Conservation (phyloP, 2,888 invertebrate genomes). For the Lucinisca nassula region DNA sequence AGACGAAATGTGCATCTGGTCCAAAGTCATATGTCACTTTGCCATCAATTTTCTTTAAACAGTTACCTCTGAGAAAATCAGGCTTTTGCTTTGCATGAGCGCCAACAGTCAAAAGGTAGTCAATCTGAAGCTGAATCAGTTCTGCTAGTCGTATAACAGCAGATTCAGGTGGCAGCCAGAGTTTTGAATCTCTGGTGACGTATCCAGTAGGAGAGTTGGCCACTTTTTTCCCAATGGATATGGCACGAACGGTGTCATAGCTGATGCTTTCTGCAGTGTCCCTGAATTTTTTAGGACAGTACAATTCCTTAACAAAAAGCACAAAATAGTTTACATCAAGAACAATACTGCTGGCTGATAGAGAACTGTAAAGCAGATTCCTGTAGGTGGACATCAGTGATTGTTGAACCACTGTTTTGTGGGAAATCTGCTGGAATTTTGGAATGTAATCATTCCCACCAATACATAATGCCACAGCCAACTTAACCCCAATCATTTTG, state of each 20-base stretch:
- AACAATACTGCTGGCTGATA: not conserved
- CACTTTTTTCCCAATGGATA: slow-evolving; percentile 1
- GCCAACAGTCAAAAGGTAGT: slow-evolving; percentile 9
- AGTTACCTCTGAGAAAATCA: not conserved
- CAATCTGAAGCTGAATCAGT: slow-evolving; percentile 9
- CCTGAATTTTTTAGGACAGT: not conserved
- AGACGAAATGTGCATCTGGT: not conserved
- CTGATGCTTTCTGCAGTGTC: not conserved
- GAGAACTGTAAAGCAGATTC: not conserved
- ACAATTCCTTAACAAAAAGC: not conserved
- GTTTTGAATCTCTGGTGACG: not conserved
- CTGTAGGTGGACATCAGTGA: not conserved
- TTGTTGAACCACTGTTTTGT: slow-evolving; percentile 6
- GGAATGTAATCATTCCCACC: slow-evolving; percentile 53
- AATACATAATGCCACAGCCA: slow-evolving; percentile 32
- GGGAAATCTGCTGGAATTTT: slow-evolving; percentile 21
- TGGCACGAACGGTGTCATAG: slow-evolving; percentile 9
- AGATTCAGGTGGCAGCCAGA: slow-evolving; percentile 19
- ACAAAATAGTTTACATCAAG: not conserved
- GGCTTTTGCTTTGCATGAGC: not conserved
- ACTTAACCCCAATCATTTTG: not conserved
- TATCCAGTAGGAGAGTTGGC: not conserved
- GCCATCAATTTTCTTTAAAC: not conserved
- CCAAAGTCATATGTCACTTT: slow-evolving; percentile 21
- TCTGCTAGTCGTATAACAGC: not conserved